These are phyloP conservation scores for Leptarthrus brevirostris DNA, from an alignment of 2,888 invertebrate species.

Conservation along the genomic window DNA sequence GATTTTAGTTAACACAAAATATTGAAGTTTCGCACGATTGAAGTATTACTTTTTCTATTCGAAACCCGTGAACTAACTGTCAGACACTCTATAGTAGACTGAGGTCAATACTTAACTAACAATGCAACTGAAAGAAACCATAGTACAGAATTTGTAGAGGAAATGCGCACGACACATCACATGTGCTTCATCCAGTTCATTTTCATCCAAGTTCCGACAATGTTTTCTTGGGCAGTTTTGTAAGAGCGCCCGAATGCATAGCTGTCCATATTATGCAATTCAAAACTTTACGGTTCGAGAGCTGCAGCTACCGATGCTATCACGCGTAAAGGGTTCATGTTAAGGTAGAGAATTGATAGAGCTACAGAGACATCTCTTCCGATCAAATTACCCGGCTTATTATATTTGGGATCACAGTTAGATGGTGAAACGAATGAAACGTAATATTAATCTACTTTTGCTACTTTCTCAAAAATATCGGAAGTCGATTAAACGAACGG, in stretches of 20 bases:
- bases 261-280: conserved; percentile 31
- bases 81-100: not conserved
- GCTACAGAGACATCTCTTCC: not conserved
- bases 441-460: not conserved
- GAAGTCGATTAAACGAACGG: not conserved
- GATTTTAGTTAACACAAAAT: conserved; percentile 27
- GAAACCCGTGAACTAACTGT: conserved; percentile 5
- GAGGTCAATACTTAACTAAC: conserved; percentile 43
- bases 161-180: conserved; percentile 2
- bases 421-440: not conserved
- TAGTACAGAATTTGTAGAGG: conserved; percentile 8
- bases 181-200: conserved; percentile 8
- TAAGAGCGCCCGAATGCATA: not conserved
- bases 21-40: not conserved
- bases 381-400: conserved; percentile 13
- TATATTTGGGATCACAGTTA: not conserved
- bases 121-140: not conserved
- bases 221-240: not conserved
- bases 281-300: conserved; percentile 32
- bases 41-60: not conserved
- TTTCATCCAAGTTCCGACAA: not conserved
- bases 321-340: conserved; percentile 4
- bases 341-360: not conserved
- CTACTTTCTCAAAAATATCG: not conserved
- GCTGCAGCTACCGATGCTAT: not conserved